phyloP scores from a whole-genome alignment of 2,888 invertebrate genomes.

The Tinea semifulvella region DNA sequence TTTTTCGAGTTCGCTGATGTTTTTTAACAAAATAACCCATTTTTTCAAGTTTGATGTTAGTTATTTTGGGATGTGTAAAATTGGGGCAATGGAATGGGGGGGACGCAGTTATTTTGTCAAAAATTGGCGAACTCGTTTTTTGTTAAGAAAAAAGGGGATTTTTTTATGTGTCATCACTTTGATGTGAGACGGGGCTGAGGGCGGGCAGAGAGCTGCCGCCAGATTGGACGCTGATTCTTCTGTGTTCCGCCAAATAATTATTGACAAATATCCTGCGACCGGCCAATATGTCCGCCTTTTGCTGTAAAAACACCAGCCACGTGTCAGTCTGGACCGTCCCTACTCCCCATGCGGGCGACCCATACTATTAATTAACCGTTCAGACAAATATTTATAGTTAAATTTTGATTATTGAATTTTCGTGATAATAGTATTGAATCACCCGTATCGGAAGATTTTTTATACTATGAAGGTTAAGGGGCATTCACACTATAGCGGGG shows the following conservation, averaged over 20 bases:
- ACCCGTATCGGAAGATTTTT: neutral
- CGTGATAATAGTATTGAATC: neutral
- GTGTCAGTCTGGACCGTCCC: conserved; percentile 36
- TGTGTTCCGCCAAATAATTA: conserved; percentile 69
- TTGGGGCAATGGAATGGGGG: conserved; percentile 6
- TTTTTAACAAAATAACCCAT: conserved; percentile 6
- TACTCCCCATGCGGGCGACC: conserved; percentile 13
- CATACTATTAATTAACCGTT: no score
- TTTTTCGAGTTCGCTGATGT: neutral
- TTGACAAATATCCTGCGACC: conserved; percentile 68
- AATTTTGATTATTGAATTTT: no score
- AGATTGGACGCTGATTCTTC: conserved; percentile 67
- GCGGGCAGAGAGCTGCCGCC: conserved; percentile 61
- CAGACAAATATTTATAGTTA: no score
- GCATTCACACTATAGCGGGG: conserved; percentile 59
- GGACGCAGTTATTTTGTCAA: conserved; percentile 8
- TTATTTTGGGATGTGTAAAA: no score
- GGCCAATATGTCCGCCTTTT: conserved; percentile 68
- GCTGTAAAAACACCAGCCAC: conserved; percentile 45
- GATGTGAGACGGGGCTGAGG: conserved; percentile 62
- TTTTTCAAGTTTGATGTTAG: no score
- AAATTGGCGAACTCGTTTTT: neutral
- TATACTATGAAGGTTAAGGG: conserved; percentile 24
- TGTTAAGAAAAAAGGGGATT: neutral
- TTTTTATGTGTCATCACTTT: conserved; percentile 55